A percentile compares a stretch with the other conserved stretches of the same genome.
Conservation (phyloP, 2,113 vertebrate species). For the Podarcis cretensis region DNA sequence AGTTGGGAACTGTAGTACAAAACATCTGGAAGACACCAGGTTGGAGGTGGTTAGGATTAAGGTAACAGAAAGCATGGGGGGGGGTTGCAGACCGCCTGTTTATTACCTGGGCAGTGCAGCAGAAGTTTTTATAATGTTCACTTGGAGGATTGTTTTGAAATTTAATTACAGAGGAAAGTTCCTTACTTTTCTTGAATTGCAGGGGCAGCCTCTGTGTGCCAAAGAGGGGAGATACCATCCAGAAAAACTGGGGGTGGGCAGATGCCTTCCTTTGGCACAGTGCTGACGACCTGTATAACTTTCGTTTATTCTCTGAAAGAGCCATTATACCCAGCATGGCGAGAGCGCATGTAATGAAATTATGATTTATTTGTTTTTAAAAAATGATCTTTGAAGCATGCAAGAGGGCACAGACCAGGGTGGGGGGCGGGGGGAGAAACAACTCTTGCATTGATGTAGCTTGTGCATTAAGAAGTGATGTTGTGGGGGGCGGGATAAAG, state of each 20-base stretch:
- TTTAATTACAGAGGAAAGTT: background rate
- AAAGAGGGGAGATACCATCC: slow-evolving; percentile 38
- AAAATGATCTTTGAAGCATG: background rate
- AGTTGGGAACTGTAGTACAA: no score
- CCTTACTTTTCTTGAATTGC: background rate
- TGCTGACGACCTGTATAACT: slow-evolving; percentile 46
- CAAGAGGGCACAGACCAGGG: slow-evolving; percentile 40
- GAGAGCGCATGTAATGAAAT: slow-evolving; percentile 13
- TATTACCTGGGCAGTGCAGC: background rate
- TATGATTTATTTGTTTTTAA: slow-evolving; percentile 12
- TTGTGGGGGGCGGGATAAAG: accelerated
- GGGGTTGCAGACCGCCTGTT: background rate
- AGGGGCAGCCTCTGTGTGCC: slow-evolving; percentile 13
- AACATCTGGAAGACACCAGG: background rate
- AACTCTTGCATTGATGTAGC: background rate
- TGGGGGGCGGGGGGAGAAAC: background rate
- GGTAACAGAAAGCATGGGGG: background rate
- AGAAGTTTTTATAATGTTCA: slow-evolving; percentile 28
- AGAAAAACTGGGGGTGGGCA: slow-evolving; percentile 46
- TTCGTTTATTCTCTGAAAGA: slow-evolving; percentile 65
- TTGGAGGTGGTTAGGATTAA: background rate
- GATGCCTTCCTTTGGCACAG: slow-evolving; percentile 64
- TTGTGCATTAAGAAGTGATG: accelerated
- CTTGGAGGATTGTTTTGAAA: slow-evolving; percentile 6
- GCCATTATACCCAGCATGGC: slow-evolving; percentile 61